phyloP scores from a whole-genome alignment of 1,140 invertebrate species.

The Zaprionus nigranus region DNA sequence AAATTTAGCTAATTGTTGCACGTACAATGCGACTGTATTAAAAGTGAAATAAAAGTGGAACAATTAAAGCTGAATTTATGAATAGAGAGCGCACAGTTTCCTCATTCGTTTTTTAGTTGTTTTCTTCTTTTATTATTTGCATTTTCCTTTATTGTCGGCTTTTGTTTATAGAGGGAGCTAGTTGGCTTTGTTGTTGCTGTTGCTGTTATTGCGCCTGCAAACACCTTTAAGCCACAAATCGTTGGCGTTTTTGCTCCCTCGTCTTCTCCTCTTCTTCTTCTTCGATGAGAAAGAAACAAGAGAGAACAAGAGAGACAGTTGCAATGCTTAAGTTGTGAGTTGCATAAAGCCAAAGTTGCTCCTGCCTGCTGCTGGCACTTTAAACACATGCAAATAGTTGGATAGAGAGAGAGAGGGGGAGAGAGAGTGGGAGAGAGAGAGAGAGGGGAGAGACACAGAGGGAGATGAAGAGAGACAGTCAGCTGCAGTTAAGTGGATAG shows the following conservation, averaged over 20 bases:
- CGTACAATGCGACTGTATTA: constrained; percentile 31
- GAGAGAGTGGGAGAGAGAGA: background rate
- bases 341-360: constrained; percentile 67
- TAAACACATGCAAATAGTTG: constrained; percentile 43
- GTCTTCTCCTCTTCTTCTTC: constrained; percentile 22
- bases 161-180: constrained; percentile 31
- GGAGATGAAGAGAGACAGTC: constrained; percentile 1
- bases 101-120: constrained; percentile 13
- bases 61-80: constrained; percentile 22
- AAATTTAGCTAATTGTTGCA: constrained; percentile 52
- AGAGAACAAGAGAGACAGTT: constrained; percentile 58
- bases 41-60: constrained; percentile 26
- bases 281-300: constrained; percentile 31
- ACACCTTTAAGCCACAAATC: constrained; percentile 81
- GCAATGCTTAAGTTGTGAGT: constrained; percentile 71
- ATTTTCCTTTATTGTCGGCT: constrained; percentile 13
- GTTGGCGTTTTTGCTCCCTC: constrained; percentile 32
- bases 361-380: constrained; percentile 37
- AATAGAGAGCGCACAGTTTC: constrained; percentile 32
- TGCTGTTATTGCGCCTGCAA: constrained; percentile 48
- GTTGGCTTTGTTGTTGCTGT: constrained; percentile 6
- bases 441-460: background rate
- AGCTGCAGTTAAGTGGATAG: constrained; percentile 52
- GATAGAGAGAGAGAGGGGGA: background rate
- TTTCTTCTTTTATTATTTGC: constrained; percentile 11